Evolutionary conservation across 2,113 vertebrate species (phyloP).

Genomic region (Meles meles): DNA sequence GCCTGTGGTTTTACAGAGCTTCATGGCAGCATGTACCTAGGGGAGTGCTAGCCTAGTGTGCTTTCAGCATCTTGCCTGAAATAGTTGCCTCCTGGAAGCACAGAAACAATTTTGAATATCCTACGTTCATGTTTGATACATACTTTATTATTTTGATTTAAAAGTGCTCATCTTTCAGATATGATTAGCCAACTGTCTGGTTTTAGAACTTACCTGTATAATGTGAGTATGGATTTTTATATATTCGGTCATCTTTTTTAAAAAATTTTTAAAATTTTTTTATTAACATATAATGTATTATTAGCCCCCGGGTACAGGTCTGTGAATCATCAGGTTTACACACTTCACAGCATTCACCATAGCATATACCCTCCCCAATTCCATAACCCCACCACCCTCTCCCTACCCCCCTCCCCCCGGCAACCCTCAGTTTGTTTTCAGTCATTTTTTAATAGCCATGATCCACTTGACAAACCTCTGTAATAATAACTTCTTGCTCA

Average conservation of each 20-base stretch:
- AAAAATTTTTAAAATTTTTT: too few species aligned
- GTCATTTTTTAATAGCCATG: background rate
- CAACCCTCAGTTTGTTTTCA: too few species aligned
- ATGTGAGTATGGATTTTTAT: background rate
- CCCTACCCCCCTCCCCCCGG: too few species aligned
- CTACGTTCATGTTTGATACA: background rate
- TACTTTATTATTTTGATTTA: constrained; percentile 12
- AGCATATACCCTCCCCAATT: too few species aligned
- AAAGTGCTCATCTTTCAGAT: background rate
- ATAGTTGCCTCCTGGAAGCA: background rate
- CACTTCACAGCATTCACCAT: too few species aligned
- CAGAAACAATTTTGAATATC: background rate
- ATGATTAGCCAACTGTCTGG: background rate
- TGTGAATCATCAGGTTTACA: too few species aligned
- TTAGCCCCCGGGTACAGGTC: too few species aligned
- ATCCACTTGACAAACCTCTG: background rate
- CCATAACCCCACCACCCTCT: too few species aligned
- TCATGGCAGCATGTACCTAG: background rate
- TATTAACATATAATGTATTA: too few species aligned
- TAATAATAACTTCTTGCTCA: background rate
- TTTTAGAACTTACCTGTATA: background rate
- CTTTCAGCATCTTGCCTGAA: background rate
- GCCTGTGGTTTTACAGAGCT: background rate
- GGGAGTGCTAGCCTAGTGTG: background rate
- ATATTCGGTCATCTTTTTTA: background rate